Percentiles rank a stretch among this genome's conserved stretches.
Conservation (phyloP, 2,113 vertebrate genomes). For the Promerops cafer region DNA sequence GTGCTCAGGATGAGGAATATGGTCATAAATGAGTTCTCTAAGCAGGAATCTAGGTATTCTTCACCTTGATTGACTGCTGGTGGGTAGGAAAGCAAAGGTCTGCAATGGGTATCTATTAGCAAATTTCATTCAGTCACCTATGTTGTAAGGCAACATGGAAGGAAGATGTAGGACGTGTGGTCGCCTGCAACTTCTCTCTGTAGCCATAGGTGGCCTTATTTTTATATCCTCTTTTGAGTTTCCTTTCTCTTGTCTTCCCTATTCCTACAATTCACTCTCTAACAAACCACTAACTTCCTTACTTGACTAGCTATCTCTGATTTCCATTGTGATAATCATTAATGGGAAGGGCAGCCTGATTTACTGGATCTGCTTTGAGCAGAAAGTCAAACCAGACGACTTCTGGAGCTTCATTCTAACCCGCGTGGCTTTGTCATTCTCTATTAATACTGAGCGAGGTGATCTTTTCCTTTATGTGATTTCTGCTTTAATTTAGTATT, state of each 20-base stretch:
- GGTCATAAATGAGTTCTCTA: neutral
- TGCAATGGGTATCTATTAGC: neutral
- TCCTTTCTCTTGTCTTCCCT: neutral
- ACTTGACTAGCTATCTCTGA: neutral
- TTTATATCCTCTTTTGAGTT: neutral
- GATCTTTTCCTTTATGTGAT: neutral
- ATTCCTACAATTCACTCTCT: neutral
- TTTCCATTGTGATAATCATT: neutral
- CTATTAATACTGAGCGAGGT: neutral
- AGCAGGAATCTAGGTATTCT: neutral
- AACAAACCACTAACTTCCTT: neutral
- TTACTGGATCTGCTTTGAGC: neutral
- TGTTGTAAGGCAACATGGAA: neutral
- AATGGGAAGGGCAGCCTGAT: neutral
- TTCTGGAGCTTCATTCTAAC: neutral
- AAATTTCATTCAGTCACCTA: neutral
- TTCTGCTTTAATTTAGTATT: neutral
- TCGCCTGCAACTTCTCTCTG: neutral
- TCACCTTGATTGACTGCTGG: neutral
- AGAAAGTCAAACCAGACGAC: neutral
- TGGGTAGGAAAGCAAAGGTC: neutral
- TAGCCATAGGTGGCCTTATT: neutral
- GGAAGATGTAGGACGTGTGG: neutral
- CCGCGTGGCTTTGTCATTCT: neutral
- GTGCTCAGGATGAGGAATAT: neutral